Percentiles rank a stretch among this genome's conserved stretches.
phyloP scores from a whole-genome alignment of 1,140 invertebrate species.

The Dendroctonus valens region DNA sequence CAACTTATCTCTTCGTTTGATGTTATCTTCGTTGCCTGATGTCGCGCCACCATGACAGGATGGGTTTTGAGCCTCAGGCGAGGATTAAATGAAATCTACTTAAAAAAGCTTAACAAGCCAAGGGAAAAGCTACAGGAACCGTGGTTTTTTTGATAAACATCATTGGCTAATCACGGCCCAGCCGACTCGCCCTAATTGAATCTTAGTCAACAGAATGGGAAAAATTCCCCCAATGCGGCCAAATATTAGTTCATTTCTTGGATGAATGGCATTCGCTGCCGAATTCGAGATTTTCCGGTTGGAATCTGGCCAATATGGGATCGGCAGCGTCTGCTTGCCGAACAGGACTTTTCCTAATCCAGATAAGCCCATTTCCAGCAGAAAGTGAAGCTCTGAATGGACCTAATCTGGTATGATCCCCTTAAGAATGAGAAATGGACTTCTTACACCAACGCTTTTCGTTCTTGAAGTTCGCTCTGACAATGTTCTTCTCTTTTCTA shows the following conservation, averaged over 20 bases:
- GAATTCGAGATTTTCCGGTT: not conserved
- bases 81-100: no score
- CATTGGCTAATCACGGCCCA: no score
- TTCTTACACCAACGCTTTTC: conserved; percentile 6
- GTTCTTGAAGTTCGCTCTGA: no score
- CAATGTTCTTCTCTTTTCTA: no score
- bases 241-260: conserved; percentile 6
- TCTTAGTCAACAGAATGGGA: no score
- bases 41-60: conserved; percentile 1
- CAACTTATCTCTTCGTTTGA: conserved; percentile 25
- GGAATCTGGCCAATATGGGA: conserved; percentile 14
- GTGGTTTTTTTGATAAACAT: no score
- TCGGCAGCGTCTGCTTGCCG: not conserved
- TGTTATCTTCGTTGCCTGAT: conserved; percentile 23
- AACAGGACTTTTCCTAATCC: conserved; percentile 12
- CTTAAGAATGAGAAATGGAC: not conserved
- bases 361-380: conserved; percentile 16
- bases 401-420: conserved; percentile 7
- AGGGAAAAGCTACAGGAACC: no score
- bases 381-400: conserved; percentile 17
- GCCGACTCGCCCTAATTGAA: no score
- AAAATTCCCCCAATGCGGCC: no score
- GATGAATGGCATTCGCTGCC: not conserved
- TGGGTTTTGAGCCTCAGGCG: not conserved
- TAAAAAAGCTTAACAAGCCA: no score